phyloP scores from a whole-genome alignment of 2,797 vertebrate species.

The Sebastes iracundus region DNA sequence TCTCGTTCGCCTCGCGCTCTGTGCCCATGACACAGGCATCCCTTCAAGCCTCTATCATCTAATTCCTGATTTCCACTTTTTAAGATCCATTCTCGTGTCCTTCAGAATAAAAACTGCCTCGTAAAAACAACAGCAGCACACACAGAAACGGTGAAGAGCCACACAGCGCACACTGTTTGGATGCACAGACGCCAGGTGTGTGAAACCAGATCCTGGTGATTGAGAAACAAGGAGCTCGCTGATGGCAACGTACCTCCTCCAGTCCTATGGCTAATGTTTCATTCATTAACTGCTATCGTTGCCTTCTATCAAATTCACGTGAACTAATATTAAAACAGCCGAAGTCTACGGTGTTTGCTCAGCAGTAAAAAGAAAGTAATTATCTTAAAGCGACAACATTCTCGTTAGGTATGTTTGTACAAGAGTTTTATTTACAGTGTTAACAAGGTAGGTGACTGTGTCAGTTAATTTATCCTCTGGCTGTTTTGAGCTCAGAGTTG shows the following conservation, averaged over 20 bases:
- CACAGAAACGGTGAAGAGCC: background rate
- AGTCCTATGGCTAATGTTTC: slow-evolving; percentile 64
- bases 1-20: slow-evolving; percentile 65
- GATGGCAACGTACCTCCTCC: slow-evolving; percentile 42
- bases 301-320: background rate
- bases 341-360: background rate
- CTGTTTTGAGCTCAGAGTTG: slow-evolving; percentile 62
- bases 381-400: slow-evolving; percentile 25
- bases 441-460: slow-evolving; percentile 56
- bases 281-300: slow-evolving; percentile 41
- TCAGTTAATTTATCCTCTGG: slow-evolving; percentile 53
- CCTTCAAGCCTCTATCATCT: slow-evolving; percentile 51
- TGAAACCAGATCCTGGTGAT: slow-evolving; percentile 73
- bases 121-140: background rate
- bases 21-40: slow-evolving; percentile 76
- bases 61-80: background rate
- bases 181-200: slow-evolving; percentile 51
- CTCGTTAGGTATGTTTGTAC: slow-evolving; percentile 61
- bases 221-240: slow-evolving; percentile 35
- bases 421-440: slow-evolving; percentile 84
- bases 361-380: background rate
- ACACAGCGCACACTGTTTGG: background rate
- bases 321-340: slow-evolving; percentile 6
- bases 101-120: background rate
- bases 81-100: slow-evolving; percentile 19